A percentile compares a stretch with the other conserved stretches of the same genome.
Conservation (phyloP, 2,888 invertebrate genomes). For the Nemoura dubitans region DNA sequence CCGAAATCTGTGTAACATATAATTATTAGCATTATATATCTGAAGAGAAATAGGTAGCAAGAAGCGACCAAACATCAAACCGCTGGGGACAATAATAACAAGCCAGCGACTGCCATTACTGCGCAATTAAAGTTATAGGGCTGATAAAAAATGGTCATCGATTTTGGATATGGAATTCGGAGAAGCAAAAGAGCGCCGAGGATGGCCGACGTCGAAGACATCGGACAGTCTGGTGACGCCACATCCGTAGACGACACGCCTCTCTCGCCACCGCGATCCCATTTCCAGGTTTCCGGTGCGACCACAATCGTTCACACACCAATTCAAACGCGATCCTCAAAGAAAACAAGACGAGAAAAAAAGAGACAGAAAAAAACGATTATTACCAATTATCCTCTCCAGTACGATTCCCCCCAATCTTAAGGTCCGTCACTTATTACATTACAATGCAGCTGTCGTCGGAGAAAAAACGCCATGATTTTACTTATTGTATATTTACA, state of each 20-base stretch:
- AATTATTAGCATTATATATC: background rate
- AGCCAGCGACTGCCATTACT: background rate
- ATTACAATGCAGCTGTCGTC: conserved; percentile 15
- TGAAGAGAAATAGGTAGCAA: background rate
- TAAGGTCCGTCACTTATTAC: background rate
- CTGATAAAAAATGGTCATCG: background rate
- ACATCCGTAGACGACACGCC: background rate
- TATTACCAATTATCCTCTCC: conserved; percentile 18
- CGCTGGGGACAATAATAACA: background rate
- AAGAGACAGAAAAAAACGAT: background rate
- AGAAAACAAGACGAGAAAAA: background rate
- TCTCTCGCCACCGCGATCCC: background rate
- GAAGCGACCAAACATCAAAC: background rate
- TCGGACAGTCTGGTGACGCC: background rate
- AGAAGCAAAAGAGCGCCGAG: background rate
- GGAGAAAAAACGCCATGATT: background rate
- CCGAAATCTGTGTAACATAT: background rate
- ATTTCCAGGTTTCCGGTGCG: conserved; percentile 31
- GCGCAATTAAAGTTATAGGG: background rate
- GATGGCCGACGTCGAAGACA: background rate
- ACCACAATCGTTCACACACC: conserved; percentile 17
- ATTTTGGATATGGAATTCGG: background rate
- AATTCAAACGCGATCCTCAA: background rate
- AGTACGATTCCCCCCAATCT: background rate
- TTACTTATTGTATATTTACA: conserved; percentile 19